A percentile compares a stretch with the other conserved stretches of the same genome.
phyloP scores from a whole-genome alignment of 2,797 vertebrate species.

The Dermochelys coriacea region DNA sequence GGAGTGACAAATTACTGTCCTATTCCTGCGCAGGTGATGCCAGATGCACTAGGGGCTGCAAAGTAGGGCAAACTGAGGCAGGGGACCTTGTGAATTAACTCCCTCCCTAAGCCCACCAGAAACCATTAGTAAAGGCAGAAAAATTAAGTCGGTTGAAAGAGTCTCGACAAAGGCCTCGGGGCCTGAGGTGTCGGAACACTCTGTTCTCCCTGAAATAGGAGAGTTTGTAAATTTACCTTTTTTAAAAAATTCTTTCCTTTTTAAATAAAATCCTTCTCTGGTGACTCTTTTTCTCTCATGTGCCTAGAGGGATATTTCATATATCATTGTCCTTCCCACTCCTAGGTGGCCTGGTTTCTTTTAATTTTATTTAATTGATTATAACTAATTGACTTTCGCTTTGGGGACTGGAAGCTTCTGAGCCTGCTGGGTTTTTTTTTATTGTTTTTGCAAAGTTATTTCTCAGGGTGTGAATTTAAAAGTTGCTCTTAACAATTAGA shows the following conservation, averaged over 20 bases:
- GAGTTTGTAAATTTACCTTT: conserved; percentile 39
- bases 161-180: not conserved
- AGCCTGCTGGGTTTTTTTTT: conserved; percentile 32
- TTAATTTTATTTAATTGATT: conserved; percentile 76
- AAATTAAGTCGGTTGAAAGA: not conserved
- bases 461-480: conserved; percentile 33
- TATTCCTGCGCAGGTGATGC: not conserved
- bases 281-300: conserved; percentile 34
- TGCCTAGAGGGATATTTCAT: conserved; percentile 33
- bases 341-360: conserved; percentile 54
- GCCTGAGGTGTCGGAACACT: not conserved
- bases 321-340: conserved; percentile 40
- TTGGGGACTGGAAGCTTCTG: conserved; percentile 46
- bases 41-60: not conserved
- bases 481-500: conserved; percentile 13
- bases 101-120: not conserved
- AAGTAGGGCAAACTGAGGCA: conserved; percentile 24
- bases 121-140: not conserved
- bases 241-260: conserved; percentile 57
- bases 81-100: not conserved
- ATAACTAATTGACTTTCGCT: conserved; percentile 73
- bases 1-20: not conserved
- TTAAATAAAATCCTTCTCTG: conserved; percentile 13
- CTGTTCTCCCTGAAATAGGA: not conserved
- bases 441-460: conserved; percentile 26